Conservation (phyloP, 1,140 invertebrate species). For the Drosophila saltans region DNA sequence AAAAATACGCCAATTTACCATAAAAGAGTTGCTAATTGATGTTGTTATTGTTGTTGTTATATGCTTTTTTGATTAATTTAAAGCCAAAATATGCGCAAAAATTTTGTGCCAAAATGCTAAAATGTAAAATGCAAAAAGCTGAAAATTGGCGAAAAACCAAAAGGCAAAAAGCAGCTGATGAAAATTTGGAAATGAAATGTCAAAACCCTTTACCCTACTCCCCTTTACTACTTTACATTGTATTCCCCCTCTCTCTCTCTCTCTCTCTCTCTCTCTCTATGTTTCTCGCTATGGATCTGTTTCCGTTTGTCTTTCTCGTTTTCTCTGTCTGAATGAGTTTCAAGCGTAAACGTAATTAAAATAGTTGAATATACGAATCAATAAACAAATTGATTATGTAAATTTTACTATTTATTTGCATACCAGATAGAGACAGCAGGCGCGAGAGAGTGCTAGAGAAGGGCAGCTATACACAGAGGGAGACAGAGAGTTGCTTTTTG, state of each 20-base stretch:
- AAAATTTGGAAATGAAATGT: slow-evolving; percentile 1
- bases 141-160: slow-evolving; percentile 8
- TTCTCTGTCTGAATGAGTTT: slow-evolving; percentile 7
- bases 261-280: not conserved
- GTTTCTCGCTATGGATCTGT: not conserved
- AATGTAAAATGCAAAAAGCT: slow-evolving; percentile 8
- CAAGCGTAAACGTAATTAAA: slow-evolving; percentile 54
- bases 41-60: slow-evolving; percentile 54
- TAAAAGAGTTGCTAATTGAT: slow-evolving; percentile 21
- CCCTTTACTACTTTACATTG: not conserved
- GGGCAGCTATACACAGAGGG: not conserved
- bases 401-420: slow-evolving; percentile 76
- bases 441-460: not conserved
- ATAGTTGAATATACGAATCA: slow-evolving; percentile 75
- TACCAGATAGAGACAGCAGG: slow-evolving; percentile 40
- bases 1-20: slow-evolving; percentile 6
- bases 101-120: slow-evolving; percentile 3
- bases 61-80: slow-evolving; percentile 53
- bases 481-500: slow-evolving; percentile 29
- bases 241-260: not conserved
- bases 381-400: slow-evolving; percentile 80
- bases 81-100: slow-evolving; percentile 19
- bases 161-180: slow-evolving; percentile 12
- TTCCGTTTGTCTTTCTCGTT: not conserved
- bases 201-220: not conserved